Conservation (phyloP, 2,888 invertebrate genomes). For the Apamea monoglypha region DNA sequence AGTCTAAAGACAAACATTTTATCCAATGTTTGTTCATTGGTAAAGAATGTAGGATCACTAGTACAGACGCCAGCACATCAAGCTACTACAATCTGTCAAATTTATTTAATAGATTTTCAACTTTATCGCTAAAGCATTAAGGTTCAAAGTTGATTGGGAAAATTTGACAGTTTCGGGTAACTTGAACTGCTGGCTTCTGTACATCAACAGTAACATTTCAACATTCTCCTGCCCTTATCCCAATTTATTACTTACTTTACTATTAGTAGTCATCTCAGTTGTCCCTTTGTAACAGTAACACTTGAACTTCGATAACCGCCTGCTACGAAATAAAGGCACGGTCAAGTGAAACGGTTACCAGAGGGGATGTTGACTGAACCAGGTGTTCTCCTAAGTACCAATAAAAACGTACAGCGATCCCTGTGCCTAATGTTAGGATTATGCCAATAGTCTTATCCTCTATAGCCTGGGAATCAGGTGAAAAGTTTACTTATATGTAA, state of each 20-base stretch:
- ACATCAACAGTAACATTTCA: no score
- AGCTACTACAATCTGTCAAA: no score
- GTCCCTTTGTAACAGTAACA: neutral
- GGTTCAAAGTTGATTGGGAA: no score
- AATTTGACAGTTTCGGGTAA: no score
- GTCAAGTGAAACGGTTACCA: neutral
- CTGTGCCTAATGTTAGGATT: no score
- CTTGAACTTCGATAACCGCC: neutral
- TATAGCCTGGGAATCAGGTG: neutral
- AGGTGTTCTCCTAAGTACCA: neutral
- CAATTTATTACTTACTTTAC: neutral
- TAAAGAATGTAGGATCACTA: neutral
- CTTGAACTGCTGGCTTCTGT: no score
- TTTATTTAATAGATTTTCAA: no score
- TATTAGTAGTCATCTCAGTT: neutral
- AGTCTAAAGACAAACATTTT: conserved; percentile 1
- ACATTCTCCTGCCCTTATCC: no score
- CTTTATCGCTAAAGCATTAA: no score
- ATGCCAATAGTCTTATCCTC: neutral
- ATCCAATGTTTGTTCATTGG: neutral
- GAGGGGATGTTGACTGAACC: neutral
- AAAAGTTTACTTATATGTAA: neutral
- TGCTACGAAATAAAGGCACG: neutral
- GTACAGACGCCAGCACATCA: no score
- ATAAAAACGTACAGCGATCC: neutral